Evolutionary conservation across 2,888 invertebrate genomes (phyloP), one percentile per base, ranked within the genome.

Genomic region (Amiota communis): DNA sequence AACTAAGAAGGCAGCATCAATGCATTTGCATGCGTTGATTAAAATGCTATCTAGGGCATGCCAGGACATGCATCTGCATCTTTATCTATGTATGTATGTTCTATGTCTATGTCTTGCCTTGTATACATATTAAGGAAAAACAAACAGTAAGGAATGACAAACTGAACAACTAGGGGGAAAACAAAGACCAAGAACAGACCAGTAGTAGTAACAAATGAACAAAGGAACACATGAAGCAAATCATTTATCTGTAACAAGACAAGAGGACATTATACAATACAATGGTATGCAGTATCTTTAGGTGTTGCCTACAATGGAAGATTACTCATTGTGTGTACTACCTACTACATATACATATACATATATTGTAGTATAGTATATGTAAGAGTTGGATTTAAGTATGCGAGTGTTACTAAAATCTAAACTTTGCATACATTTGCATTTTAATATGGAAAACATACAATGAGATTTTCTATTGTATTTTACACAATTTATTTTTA

Each of bases 351-450:
- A 57, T 8, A 57, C 20, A 57, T 8, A 57, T 56, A 56, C 13
- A 9, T 56, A 56, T 3, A 13, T 57, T 17, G 2, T 8, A n/a
- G 13, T n/a, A 57, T 10, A n/a, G 65, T 53, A 51, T 57, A 15
- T 46, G 57, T 46, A 15, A 46, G 46, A 3, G 48, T 36, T 11
- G 20, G 36, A 36, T 36, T 36, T 4, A 36, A 36, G 69, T 46
- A 20, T 69, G 57, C 47, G 4, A 59, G 15, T 46, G 71, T 71
- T 51, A 20, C 51, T 36, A 36, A 71, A 71, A 15, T 71, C 63
- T 53, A 36, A 63, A 64, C 71, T 71, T 71, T 53, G n/a, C 71
- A 71, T 71, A 64, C 36, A 71, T 71, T 64, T 71, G 53, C 71
- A 71, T 71, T n/a, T 59, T 53, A 71, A 53, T 71, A 53, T 36